Conservation (phyloP, 1,140 invertebrate species). For the Leptinotarsa defecta region DNA sequence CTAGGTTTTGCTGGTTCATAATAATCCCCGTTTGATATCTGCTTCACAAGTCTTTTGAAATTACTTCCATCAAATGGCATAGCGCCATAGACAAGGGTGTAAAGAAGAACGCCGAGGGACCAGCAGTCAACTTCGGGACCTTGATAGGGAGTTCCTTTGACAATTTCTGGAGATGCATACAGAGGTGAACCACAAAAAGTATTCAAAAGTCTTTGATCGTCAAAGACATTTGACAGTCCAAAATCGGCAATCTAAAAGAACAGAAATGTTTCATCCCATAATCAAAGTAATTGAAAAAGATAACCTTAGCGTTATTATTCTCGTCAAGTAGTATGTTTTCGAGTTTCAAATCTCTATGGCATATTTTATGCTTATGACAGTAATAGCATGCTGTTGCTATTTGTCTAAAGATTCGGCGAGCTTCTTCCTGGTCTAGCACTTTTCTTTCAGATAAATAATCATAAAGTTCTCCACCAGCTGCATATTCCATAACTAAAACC, state of each 20-base stretch:
- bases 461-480: constrained; percentile 96
- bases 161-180: constrained; percentile 98
- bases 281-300: not conserved
- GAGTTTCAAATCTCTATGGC: constrained; percentile 97
- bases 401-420: constrained; percentile 94
- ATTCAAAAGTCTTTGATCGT: constrained; percentile 82
- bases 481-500: constrained; percentile 99
- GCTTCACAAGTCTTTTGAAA: constrained; percentile 94
- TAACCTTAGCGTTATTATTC: constrained; percentile 92
- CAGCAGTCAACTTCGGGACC: constrained; percentile 96
- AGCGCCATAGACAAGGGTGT: constrained; percentile 97
- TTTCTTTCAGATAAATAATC: constrained; percentile 95
- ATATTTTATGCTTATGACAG: constrained; percentile 98
- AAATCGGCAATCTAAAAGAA: constrained; percentile 95
- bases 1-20: constrained; percentile 95
- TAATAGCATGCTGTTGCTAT: constrained; percentile 97
- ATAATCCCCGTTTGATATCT: constrained; percentile 96
- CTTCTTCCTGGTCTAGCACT: constrained; percentile 89
- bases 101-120: constrained; percentile 96
- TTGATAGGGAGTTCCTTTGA: constrained; percentile 95
- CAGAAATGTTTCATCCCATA: not conserved
- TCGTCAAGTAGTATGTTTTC: constrained; percentile 98
- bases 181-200: constrained; percentile 98
- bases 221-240: constrained; percentile 97
- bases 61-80: constrained; percentile 99